phyloP scores from a whole-genome alignment of 2,797 vertebrate species.

The Bufotes viridis region DNA sequence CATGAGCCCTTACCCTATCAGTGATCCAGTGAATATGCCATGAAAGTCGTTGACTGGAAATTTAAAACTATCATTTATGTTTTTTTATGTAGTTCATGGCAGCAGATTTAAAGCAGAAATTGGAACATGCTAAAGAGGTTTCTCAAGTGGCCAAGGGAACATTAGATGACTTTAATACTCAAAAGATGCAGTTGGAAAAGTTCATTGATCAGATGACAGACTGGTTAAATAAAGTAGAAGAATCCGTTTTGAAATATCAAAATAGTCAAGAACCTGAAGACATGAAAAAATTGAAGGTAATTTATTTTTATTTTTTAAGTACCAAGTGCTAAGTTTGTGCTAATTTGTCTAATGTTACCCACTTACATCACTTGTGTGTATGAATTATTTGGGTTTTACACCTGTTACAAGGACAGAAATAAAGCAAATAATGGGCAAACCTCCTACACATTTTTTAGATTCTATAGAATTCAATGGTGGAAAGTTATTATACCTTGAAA shows the following conservation, averaged over 20 bases:
- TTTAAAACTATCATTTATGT: not conserved
- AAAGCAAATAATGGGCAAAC: too few species aligned
- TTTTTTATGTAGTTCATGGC: slow-evolving; percentile 81
- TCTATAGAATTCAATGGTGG: not conserved
- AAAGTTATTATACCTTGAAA: not conserved
- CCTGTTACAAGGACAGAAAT: too few species aligned
- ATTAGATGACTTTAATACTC: slow-evolving; percentile 86
- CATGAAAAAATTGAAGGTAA: slow-evolving; percentile 85
- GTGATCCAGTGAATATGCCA: not conserved
- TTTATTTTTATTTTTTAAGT: not conserved
- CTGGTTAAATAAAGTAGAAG: slow-evolving; percentile 80
- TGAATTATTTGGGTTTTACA: too few species aligned
- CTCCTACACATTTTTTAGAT: not conserved
- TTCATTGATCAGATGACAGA: slow-evolving; percentile 80
- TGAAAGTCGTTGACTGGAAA: not conserved
- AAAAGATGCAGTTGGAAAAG: slow-evolving; percentile 85
- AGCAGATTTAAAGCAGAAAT: slow-evolving; percentile 87
- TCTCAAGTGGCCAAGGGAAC: slow-evolving; percentile 84
- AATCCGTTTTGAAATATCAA: slow-evolving; percentile 77
- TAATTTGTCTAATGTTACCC: too few species aligned
- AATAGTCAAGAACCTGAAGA: slow-evolving; percentile 77
- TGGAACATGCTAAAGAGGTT: slow-evolving; percentile 85
- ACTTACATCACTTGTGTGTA: too few species aligned
- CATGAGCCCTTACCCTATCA: not conserved
- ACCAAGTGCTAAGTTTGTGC: too few species aligned